Evolutionary conservation across 1,140 invertebrate genomes (phyloP), one percentile per base, ranked within the genome.

Genomic region (Pseudoatta argentina): DNA sequence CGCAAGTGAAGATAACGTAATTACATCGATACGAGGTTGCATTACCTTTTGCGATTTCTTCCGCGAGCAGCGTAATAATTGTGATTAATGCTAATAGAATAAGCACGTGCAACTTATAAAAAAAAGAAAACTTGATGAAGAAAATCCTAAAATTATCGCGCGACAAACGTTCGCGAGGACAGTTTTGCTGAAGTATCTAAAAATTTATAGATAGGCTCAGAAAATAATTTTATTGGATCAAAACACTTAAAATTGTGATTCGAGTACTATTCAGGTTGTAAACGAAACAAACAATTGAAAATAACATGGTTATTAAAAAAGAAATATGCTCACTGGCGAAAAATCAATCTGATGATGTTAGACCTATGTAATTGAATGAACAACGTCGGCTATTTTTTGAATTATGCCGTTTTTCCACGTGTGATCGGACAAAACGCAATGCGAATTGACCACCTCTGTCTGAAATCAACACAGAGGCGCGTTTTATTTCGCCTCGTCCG

Each of bases 381-480:
- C 99, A 0, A 99, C 98, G 96, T 99, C 99, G 21, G 99, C 99
- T 69, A 99, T 99, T 97, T 99, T 99, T 89, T 99, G 96, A 53
- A 95, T 99, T 99, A 96, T 99, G 99, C 89, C 99, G 96, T 94
- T 99, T 99, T 96, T 99, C 99, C 99, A 99, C 99, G 92, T 99
- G 97, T 83, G 99, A 96, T 96, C 99, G 98, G 81, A 99, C 99
- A 96, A 99, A 99, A 97, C 99, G 99, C 86, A 99, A 96, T 30
- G 99, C 99, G 57, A 99, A 99, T 95, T 99, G 99, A 97, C 99
- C 99, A 96, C 99, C 99, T 96, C 97, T 97, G 93, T 96, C 97
- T 97, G 93, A 94, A 91, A 86, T 89, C 69, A 10, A 21, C 10
- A 12, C 34, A 44, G 39, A 44, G 39, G 69, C 24, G 67, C 34